Evolutionary conservation across 2,797 vertebrate genomes (phyloP).

Genomic region (Phoebastria nigripes): DNA sequence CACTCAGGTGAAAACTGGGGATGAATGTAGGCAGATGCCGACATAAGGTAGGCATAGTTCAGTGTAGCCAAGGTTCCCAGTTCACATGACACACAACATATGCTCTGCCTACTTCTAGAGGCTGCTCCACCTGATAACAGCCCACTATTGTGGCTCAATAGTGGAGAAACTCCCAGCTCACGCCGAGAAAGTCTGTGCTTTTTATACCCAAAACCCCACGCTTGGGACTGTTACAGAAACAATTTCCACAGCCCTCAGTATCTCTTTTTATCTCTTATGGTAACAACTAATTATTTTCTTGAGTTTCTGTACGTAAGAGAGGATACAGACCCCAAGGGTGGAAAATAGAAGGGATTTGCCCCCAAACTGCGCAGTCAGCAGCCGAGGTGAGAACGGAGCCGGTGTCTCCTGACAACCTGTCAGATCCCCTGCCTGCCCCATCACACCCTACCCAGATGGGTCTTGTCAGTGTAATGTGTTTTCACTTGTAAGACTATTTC

Average conservation of each 20-base stretch:
- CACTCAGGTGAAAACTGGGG: not conserved
- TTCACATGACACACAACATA: not conserved
- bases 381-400: not conserved
- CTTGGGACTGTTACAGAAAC: not conserved
- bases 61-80: not conserved
- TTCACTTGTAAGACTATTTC: not conserved
- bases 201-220: not conserved
- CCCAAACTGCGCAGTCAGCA: not conserved
- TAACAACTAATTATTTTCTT: not conserved
- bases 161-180: not conserved
- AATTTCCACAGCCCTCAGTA: not conserved
- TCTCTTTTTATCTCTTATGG: not conserved
- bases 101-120: conserved; percentile 17
- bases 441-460: conserved; percentile 16
- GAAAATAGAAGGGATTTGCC: not conserved
- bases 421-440: not conserved
- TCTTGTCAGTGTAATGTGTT: not conserved
- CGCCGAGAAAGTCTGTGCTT: not conserved
- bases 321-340: not conserved
- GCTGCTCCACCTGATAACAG: not conserved
- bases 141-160: not conserved
- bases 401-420: not conserved
- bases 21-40: not conserved
- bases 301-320: not conserved
- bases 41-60: not conserved